A percentile compares a stretch with the other conserved stretches of the same genome.
Conservation (phyloP, 2,888 invertebrate genomes). For the Amphipyra berbera region DNA sequence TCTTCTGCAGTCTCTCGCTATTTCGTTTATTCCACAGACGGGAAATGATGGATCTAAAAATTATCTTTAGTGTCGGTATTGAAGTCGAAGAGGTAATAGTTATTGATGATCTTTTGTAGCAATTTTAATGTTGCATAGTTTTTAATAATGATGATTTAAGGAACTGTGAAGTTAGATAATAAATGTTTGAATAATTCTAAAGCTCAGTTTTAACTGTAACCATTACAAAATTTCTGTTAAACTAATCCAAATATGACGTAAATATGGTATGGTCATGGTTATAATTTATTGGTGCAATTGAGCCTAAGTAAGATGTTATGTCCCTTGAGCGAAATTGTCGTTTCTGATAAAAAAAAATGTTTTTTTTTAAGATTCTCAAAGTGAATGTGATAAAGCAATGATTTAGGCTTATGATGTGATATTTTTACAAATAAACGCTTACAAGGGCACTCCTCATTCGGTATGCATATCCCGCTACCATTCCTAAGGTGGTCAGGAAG, state of each 20-base stretch:
- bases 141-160: too few species aligned
- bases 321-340: too few species aligned
- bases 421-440: constrained; percentile 16
- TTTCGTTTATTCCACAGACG: constrained; percentile 61
- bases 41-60: constrained; percentile 56
- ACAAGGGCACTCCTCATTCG: constrained; percentile 63
- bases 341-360: too few species aligned
- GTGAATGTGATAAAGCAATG: neutral
- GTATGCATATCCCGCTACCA: constrained; percentile 63
- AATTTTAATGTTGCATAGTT: neutral
- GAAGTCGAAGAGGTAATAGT: neutral
- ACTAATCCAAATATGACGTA: too few species aligned
- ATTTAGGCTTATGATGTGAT: neutral
- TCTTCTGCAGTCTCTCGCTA: constrained; percentile 54
- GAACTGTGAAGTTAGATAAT: too few species aligned
- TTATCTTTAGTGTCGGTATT: neutral
- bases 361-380: neutral
- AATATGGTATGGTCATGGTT: too few species aligned
- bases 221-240: too few species aligned
- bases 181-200: too few species aligned
- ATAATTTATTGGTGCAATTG: too few species aligned
- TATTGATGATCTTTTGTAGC: neutral
- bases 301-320: too few species aligned
- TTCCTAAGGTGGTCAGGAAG: constrained; percentile 61
- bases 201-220: too few species aligned